A percentile compares a stretch with the other conserved stretches of the same genome.
These are phyloP conservation scores for Ictalurus punctatus DNA, from an alignment of 2,113 vertebrate genomes.

Conservation along the genomic window DNA sequence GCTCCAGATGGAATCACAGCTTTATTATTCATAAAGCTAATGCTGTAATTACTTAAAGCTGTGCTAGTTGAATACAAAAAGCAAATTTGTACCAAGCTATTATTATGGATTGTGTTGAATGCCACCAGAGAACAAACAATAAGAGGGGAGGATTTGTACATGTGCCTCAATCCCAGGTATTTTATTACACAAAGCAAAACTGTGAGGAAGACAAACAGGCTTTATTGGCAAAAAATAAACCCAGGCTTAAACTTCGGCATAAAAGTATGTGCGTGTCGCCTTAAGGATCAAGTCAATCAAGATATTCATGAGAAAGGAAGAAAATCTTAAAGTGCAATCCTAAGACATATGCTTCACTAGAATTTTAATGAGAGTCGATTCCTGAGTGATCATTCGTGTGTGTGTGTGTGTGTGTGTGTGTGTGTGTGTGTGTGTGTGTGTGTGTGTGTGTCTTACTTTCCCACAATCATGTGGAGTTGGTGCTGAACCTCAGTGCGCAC, in stretches of 20 bases:
- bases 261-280: slow-evolving; percentile 30
- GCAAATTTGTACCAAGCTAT: slow-evolving; percentile 13
- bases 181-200: slow-evolving; percentile 55
- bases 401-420: background rate
- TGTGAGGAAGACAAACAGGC: slow-evolving; percentile 61
- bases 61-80: slow-evolving; percentile 19
- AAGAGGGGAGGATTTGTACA: background rate
- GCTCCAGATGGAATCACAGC: slow-evolving; percentile 20
- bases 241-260: slow-evolving; percentile 63
- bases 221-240: slow-evolving; percentile 64
- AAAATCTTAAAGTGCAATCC: background rate
- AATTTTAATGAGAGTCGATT: slow-evolving; percentile 13
- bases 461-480: slow-evolving; percentile 88
- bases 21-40: slow-evolving; percentile 36
- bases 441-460: slow-evolving; percentile 78
- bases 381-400: background rate
- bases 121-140: background rate
- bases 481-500: slow-evolving; percentile 90
- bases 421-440: background rate
- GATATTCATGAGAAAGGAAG: slow-evolving; percentile 21
- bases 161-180: background rate
- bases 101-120: background rate
- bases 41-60: slow-evolving; percentile 29
- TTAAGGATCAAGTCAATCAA: slow-evolving; percentile 32
- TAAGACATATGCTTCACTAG: background rate